Conservation (phyloP, 2,797 vertebrate species). For the Neoniphon sammara region DNA sequence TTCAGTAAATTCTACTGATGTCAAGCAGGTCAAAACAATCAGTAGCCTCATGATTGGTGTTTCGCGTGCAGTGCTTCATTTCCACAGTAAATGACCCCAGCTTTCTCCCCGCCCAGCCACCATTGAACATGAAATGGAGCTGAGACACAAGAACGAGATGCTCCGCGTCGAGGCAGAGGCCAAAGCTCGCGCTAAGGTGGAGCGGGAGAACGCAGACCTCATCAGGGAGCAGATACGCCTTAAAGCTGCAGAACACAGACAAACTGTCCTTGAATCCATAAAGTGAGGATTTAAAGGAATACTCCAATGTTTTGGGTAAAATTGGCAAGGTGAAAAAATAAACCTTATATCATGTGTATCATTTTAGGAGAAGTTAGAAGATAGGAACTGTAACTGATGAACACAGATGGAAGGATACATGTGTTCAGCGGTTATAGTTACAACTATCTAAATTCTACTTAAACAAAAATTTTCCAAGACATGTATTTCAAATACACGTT, state of each 20-base stretch:
- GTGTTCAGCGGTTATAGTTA: too few species aligned
- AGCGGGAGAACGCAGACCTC: slow-evolving; percentile 90
- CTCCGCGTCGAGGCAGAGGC: slow-evolving; percentile 88
- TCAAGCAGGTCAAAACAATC: slow-evolving; percentile 19
- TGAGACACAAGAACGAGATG: slow-evolving; percentile 90
- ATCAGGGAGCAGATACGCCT: slow-evolving; percentile 90
- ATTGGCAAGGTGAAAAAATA: too few species aligned
- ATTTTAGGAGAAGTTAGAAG: too few species aligned
- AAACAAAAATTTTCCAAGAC: too few species aligned
- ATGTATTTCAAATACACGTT: too few species aligned
- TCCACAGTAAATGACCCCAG: background rate
- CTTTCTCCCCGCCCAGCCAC: slow-evolving; percentile 76
- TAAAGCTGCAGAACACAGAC: slow-evolving; percentile 90
- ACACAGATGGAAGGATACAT: too few species aligned
- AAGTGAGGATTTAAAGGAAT: slow-evolving; percentile 56
- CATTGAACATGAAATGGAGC: slow-evolving; percentile 89
- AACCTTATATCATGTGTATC: too few species aligned
- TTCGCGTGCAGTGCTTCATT: background rate
- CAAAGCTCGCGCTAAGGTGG: slow-evolving; percentile 83
- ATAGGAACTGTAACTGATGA: too few species aligned
- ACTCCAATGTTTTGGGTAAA: too few species aligned
- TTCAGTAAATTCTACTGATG: background rate
- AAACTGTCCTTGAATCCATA: slow-evolving; percentile 90
- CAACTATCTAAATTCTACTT: too few species aligned
- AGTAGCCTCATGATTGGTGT: background rate